Evolutionary conservation across 2,797 vertebrate genomes (phyloP), one percentile per base, ranked within the genome.

Genomic region (Sebastes glaucus): DNA sequence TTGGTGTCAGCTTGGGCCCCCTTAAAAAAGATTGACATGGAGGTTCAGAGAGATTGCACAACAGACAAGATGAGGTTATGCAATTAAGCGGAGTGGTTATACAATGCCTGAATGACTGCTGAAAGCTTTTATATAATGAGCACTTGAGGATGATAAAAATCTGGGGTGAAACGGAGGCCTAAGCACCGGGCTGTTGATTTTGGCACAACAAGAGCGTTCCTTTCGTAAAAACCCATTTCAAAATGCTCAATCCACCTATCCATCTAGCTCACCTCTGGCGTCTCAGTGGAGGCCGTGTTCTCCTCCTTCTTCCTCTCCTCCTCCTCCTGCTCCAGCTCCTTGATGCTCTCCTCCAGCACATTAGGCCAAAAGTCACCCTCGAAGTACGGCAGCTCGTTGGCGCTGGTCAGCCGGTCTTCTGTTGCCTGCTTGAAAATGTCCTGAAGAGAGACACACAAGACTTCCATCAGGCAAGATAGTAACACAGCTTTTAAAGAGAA

Each of bases 361-460:
- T 99, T 99, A 53, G 99, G 99, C 99, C 99, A 99, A 93, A 99
- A 99, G 95, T 99, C 99, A 0, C 99, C 99, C 90, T 99, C 99
- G 67, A 99, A 99, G 93, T 99, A 99, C 4, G 99, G 97, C 89
- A 99, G 95, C 93, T 99, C 98, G 74, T 98, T 96, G 93, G 99
- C 99, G 86, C 97, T 99, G 14, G 98, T 99, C 87, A 99, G 93
- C 71, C 98, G 95, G 90, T 99, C 99, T 87, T 99, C 99, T 0
- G 98, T 99, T 1, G 99, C 98, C 93, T 99, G 99, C 91, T 99
- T 99, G 93, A 99, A 99, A 94, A 99, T 98, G 90, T 99, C 99
- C 99, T 99, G 88, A 78, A 86, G 18, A 83, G 42, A 85, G 20
- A 88, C 3, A 85, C 35, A 86, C 28, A 77, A 66, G 22, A 73